Percentiles rank a stretch among this genome's conserved stretches.
Conservation (phyloP, 2,797 vertebrate species). For the Moxostoma hubbsi region DNA sequence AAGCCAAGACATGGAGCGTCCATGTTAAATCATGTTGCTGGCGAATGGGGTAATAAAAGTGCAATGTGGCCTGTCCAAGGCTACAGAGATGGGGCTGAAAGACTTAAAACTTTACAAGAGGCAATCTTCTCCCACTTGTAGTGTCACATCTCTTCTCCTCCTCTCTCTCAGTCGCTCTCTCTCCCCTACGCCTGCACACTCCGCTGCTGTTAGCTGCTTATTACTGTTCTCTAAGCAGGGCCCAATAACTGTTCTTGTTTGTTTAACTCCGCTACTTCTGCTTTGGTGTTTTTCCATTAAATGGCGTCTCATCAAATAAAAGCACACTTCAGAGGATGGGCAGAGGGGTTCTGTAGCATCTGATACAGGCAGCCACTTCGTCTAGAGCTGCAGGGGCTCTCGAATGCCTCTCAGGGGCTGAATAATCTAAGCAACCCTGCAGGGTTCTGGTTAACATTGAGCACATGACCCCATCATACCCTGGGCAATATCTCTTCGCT, state of each 20-base stretch:
- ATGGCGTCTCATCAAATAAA: conserved; percentile 2
- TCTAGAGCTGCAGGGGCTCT: conserved; percentile 35
- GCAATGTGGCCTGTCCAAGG: conserved; percentile 40
- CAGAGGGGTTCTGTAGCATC: conserved; percentile 29
- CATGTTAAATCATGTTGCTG: conserved; percentile 50
- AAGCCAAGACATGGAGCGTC: conserved; percentile 3
- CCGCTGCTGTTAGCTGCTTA: conserved; percentile 30
- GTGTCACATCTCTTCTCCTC: not conserved
- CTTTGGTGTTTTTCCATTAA: conserved; percentile 35
- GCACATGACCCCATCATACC: not conserved
- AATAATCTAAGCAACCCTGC: conserved; percentile 19
- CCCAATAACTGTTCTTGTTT: conserved; percentile 43
- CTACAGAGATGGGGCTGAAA: conserved; percentile 19
- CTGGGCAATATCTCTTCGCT: conserved; percentile 9
- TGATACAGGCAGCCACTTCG: conserved; percentile 34
- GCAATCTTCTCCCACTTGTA: conserved; percentile 13
- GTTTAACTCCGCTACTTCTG: conserved; percentile 37
- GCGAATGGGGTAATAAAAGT: conserved; percentile 41
- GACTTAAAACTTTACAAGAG: conserved; percentile 33
- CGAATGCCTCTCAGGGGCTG: conserved; percentile 10
- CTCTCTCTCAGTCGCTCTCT: not conserved
- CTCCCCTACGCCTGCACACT: not conserved
- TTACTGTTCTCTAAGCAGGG: conserved; percentile 30
- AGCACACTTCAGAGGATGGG: conserved; percentile 29
- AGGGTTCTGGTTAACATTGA: conserved; percentile 13